These are phyloP conservation scores for Ochropacha duplaris DNA, from an alignment of 2,888 invertebrate genomes.

Conservation along the genomic window DNA sequence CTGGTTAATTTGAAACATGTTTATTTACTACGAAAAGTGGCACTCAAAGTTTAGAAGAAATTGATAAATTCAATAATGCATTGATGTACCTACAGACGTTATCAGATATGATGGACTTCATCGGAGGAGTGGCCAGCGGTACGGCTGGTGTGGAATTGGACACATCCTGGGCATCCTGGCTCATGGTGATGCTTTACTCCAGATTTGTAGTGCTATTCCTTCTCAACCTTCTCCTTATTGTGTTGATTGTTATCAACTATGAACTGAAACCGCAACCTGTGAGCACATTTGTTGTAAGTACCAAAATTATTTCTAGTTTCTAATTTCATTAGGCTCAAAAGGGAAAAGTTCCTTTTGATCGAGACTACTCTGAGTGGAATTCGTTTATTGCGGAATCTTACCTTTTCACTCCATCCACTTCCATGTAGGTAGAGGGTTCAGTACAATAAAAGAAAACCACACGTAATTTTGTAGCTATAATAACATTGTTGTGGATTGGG, in stretches of 20 bases:
- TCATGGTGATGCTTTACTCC: conserved; percentile 73
- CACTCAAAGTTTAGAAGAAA: too few species aligned
- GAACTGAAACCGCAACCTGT: conserved; percentile 32
- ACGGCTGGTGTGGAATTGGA: conserved; percentile 42
- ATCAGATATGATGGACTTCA: conserved; percentile 53
- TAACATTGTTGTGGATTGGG: too few species aligned
- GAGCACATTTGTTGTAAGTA: conserved; percentile 36
- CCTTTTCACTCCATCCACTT: too few species aligned
- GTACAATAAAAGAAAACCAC: too few species aligned
- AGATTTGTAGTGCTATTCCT: conserved; percentile 72
- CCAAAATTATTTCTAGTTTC: neutral
- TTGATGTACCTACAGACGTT: conserved; percentile 48
- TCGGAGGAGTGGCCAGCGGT: conserved; percentile 56
- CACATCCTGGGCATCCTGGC: conserved; percentile 61
- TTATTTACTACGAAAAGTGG: too few species aligned
- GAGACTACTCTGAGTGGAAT: too few species aligned
- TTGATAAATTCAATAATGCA: neutral
- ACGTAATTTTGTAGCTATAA: too few species aligned
- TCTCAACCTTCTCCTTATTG: conserved; percentile 64
- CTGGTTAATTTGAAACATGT: too few species aligned
- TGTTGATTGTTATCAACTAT: conserved; percentile 53
- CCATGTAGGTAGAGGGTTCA: too few species aligned
- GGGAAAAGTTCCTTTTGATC: too few species aligned
- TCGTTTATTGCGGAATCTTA: too few species aligned
- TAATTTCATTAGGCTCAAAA: too few species aligned